Conservation (phyloP, 2,797 vertebrate genomes). For the Myoxocephalus aenaeus region DNA sequence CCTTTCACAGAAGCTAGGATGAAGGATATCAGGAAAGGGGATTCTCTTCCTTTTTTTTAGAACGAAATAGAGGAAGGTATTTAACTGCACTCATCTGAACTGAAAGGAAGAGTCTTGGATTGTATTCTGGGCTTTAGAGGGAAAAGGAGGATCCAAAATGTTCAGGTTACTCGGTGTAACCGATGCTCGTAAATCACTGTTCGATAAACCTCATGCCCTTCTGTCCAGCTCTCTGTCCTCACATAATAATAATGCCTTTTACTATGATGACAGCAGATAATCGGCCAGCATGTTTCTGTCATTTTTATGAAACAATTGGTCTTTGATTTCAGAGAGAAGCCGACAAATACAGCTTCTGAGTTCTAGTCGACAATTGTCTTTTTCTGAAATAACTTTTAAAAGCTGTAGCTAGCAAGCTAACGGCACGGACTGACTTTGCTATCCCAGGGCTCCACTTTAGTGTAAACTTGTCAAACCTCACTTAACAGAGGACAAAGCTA, state of each 20-base stretch:
- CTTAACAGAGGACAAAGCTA: neutral
- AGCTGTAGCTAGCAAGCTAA: neutral
- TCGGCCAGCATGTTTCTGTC: neutral
- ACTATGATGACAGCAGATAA: neutral
- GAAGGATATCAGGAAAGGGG: neutral
- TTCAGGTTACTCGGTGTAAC: neutral
- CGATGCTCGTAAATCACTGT: neutral
- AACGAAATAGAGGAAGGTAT: neutral
- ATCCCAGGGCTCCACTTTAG: too few relatives aligned
- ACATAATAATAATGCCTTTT: neutral
- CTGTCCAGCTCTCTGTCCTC: neutral
- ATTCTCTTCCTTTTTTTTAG: constrained; percentile 6
- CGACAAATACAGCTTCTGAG: neutral
- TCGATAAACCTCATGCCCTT: neutral
- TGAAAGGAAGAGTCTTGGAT: neutral
- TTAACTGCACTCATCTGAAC: neutral
- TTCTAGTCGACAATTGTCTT: neutral
- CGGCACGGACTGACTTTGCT: neutral
- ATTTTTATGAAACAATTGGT: neutral
- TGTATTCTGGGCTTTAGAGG: neutral
- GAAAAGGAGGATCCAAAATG: neutral
- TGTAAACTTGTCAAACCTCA: neutral
- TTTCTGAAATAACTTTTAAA: neutral
- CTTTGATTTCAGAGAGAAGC: neutral
- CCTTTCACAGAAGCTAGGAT: neutral